Evolutionary conservation across 2,888 invertebrate species (phyloP), one percentile per base, ranked within the genome.

Genomic region (Piscicola geometra): DNA sequence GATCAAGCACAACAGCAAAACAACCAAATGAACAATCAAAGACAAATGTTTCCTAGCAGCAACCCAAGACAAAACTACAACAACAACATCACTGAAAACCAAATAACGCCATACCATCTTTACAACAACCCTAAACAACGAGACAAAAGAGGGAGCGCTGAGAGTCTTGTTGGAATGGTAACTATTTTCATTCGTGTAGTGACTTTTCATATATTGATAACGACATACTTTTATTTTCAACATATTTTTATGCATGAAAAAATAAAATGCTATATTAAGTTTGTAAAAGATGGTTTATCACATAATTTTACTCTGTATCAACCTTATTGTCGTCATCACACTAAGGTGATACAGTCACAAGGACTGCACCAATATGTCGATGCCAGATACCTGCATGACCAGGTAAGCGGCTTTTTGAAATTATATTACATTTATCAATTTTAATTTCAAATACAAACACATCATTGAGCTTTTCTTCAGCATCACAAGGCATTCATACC

Each of bases 131-230:
- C 15, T 15, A 25, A 28, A 67, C 33, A 18, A 9, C 12, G n/a
- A 30, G 32, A 60, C 33, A 41, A 41, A 28, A 35, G 52, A 35
- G 73, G 73, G 32, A 76, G 76, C 52, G 76, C 76, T 0, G 76
- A 76, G 41, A 76, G 60, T 52, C 73, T 76, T 5, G 73, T 76
- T 30, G 76, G 73, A 28, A 76, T 67, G 76, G 76, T 76, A 66
- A 73, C 30, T n/a, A 32, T 67, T n/a, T n/a, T n/a, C n/a, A n/a
- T n/a, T n/a, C n/a, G n/a, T n/a, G n/a, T n/a, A n/a, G n/a, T n/a
- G n/a, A n/a, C n/a, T n/a, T n/a, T n/a, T n/a, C n/a, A n/a, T n/a
- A n/a, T n/a, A n/a, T n/a, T n/a, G n/a, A n/a, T n/a, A n/a, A n/a
- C n/a, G n/a, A n/a, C n/a, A n/a, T n/a, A n/a, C n/a, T n/a, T n/a